Evolutionary conservation across 1,140 invertebrate genomes (phyloP).

Genomic region (Rhopalosiphum maidis): DNA sequence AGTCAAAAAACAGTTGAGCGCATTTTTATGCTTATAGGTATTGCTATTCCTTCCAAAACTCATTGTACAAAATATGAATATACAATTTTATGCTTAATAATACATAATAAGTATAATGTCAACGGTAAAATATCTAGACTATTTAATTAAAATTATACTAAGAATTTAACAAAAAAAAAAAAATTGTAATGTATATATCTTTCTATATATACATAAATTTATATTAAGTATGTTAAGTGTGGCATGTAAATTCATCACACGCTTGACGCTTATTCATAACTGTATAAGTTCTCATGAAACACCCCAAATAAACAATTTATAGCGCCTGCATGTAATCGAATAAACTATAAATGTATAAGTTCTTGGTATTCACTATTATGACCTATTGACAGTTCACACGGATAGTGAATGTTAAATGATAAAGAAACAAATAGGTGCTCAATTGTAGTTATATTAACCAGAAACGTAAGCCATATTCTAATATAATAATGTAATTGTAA

Average conservation of each 20-base stretch:
- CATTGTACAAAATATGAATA: too few relatives aligned
- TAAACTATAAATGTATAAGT: not conserved
- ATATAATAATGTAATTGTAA: not conserved
- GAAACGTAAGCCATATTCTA: not conserved
- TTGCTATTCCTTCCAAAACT: not conserved
- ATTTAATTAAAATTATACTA: not conserved
- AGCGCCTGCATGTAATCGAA: not conserved
- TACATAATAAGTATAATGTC: not conserved
- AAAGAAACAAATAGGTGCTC: not conserved
- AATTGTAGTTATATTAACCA: not conserved
- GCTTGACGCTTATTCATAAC: not conserved
- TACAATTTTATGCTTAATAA: not conserved
- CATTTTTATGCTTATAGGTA: not conserved
- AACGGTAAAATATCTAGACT: not conserved
- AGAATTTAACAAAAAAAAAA: not conserved
- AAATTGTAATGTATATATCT: not conserved
- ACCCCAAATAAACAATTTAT: not conserved
- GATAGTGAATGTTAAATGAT: not conserved
- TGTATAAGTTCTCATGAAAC: not conserved
- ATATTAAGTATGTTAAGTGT: not conserved
- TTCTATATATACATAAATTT: not conserved
- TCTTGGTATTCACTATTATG: not conserved
- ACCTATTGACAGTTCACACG: not conserved
- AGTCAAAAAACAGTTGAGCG: not conserved
- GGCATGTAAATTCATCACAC: not conserved